Evolutionary conservation across 2,888 invertebrate species (phyloP).

Genomic region (Scelioninae gen. 1): DNA sequence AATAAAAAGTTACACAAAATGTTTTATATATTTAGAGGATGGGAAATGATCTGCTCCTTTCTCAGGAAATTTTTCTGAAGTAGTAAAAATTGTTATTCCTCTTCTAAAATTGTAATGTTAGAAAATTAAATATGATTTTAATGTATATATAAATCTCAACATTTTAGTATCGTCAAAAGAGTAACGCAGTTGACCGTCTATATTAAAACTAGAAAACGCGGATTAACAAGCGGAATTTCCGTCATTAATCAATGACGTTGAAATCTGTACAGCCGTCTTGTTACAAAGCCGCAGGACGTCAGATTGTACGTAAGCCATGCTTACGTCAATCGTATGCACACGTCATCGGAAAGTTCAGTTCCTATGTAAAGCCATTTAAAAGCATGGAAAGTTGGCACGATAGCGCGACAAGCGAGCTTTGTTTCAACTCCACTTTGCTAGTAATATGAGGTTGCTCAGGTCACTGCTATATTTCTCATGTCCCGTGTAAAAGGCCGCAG

Average conservation of each 20-base stretch:
- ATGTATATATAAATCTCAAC: too few species aligned
- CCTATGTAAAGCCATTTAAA: constrained; percentile 57
- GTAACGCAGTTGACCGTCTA: background rate
- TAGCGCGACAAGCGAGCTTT: constrained; percentile 50
- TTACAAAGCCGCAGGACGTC: constrained; percentile 24
- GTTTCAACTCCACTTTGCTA: constrained; percentile 43
- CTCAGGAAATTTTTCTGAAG: background rate
- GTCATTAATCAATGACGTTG: constrained; percentile 11
- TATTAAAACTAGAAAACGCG: background rate
- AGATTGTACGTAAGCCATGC: constrained; percentile 32
- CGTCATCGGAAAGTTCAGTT: constrained; percentile 65
- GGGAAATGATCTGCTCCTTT: too few species aligned
- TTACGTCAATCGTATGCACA: constrained; percentile 58
- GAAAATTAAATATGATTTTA: too few species aligned
- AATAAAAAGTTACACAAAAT: too few species aligned
- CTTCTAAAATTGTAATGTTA: too few species aligned
- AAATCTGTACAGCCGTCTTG: constrained; percentile 18
- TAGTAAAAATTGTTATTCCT: too few species aligned
- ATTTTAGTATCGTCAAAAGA: too few species aligned
- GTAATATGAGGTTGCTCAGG: constrained; percentile 56
- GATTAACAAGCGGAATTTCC: background rate
- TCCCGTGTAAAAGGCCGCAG: constrained; percentile 34
- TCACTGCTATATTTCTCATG: constrained; percentile 61
- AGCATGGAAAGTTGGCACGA: constrained; percentile 56
- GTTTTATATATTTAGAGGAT: too few species aligned